A percentile compares a stretch with the other conserved stretches of the same genome.
These are phyloP conservation scores for Guaruba guarouba DNA, from an alignment of 2,113 vertebrate genomes.

Conservation along the genomic window DNA sequence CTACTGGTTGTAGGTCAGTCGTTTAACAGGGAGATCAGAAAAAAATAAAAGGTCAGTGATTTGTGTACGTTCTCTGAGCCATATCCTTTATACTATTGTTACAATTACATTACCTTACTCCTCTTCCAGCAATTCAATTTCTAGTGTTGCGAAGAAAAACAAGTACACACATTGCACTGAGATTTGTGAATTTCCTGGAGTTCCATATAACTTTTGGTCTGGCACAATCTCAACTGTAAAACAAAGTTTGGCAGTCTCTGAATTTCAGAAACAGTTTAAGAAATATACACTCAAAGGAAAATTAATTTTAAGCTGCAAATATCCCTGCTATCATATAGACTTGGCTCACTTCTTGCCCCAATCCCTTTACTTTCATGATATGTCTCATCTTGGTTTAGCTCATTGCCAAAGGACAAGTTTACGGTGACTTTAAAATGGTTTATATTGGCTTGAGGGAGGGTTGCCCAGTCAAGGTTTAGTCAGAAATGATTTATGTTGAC, in stretches of 20 bases:
- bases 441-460: slow-evolving; percentile 34
- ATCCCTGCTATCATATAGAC: background rate
- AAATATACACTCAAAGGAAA: background rate
- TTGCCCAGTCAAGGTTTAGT: slow-evolving; percentile 26
- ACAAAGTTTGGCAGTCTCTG: slow-evolving; percentile 3
- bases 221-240: slow-evolving; percentile 14
- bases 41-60: slow-evolving; percentile 8
- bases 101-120: background rate
- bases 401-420: slow-evolving; percentile 44
- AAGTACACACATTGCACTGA: background rate
- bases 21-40: background rate
- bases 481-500: slow-evolving; percentile 50
- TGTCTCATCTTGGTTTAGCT: slow-evolving; percentile 16
- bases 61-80: background rate
- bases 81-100: background rate
- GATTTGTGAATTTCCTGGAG: background rate
- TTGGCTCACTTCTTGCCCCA: slow-evolving; percentile 27
- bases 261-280: slow-evolving; percentile 32
- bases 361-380: slow-evolving; percentile 9
- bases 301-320: slow-evolving; percentile 17
- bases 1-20: background rate
- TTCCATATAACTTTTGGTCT: background rate
- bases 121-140: slow-evolving; percentile 22
- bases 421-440: slow-evolving; percentile 34
- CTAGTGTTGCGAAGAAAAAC: slow-evolving; percentile 21